Base-by-base conservation (phyloP, 1,140 invertebrate genomes). In the Drosophila burlai region DNA sequence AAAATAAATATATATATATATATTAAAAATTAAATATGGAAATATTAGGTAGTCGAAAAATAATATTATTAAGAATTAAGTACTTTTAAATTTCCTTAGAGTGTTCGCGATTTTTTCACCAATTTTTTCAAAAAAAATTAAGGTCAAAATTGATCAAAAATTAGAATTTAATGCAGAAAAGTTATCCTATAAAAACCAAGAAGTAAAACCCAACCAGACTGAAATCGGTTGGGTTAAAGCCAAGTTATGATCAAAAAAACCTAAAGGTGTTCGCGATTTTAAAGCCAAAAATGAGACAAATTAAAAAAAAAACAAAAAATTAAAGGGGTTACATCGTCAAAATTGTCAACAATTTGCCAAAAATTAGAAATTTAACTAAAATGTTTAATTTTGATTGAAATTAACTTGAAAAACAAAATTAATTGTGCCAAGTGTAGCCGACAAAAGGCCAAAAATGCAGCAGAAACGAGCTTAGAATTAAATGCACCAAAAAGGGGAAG, bases 391-490 rank as follows among this genome's bases (percentile, higher is more conserved):
- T 47, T 16, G 1, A 8, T 1, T 21, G 2, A 21, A 62, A 36
- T n/a, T 29, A 8, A 0, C 1, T 3, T 24, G 0, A 24, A 61
- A 61, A 29, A 2, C 4, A 3, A 18, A 1, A 64, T 16, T n/a
- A 0, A 15, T 63, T 76, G 76, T 29, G 50, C 11, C 1, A 16
- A 76, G 68, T 83, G 76, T 76, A 76, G 1, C n/a, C 57, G 29
- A 47, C 54, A 60, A 52, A 55, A 59, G 36, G 57, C 64, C 45
- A 78, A 76, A 80, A 68, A 63, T 80, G 75, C 45, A 43, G 50
- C 43, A 54, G 40, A 69, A 80, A 77, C 63, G 54, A 67, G 73
- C 54, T 57, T 50, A 64, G 61, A 64, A 76, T 81, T 63, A 63
- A 77, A 73, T 80, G 57, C 72, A 61, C 31, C 54, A 52, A 73